phyloP scores from a whole-genome alignment of 2,888 invertebrate genomes.

The Megastigmus dorsalis region DNA sequence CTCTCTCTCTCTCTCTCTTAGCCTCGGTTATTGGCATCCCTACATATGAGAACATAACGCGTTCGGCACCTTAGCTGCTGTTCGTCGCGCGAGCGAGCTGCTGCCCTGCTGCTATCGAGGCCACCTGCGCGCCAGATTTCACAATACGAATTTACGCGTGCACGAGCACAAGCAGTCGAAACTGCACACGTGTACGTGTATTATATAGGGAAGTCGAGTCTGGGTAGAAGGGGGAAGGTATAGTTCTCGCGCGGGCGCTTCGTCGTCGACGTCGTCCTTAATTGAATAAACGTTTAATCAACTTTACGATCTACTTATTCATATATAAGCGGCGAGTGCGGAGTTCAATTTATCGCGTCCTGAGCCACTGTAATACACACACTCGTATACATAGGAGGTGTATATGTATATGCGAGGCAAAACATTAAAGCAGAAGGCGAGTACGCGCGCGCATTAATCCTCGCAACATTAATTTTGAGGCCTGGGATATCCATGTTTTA shows the following conservation, averaged over 20 bases:
- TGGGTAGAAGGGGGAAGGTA: not conserved
- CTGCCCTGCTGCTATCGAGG: too few relatives aligned
- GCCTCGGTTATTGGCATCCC: too few relatives aligned
- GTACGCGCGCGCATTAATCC: not conserved
- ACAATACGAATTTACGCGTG: not conserved
- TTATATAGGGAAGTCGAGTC: not conserved
- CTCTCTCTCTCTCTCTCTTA: too few relatives aligned
- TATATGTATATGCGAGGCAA: not conserved
- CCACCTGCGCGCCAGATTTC: not conserved
- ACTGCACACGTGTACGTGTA: not conserved
- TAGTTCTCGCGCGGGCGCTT: too few relatives aligned
- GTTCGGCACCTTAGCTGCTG: too few relatives aligned
- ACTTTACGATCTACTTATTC: conserved; percentile 44
- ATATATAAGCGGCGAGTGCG: not conserved
- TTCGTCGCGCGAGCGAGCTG: too few relatives aligned
- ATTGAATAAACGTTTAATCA: conserved; percentile 50
- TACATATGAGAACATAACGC: too few relatives aligned
- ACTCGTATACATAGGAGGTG: too few relatives aligned
- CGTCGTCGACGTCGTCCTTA: conserved; percentile 27
- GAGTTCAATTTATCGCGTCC: not conserved
- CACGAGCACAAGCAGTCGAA: not conserved
- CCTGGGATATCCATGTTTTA: not conserved
- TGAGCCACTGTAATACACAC: too few relatives aligned
- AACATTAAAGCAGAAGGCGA: not conserved
- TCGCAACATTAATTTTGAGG: not conserved